Conservation (phyloP, 2,113 vertebrate genomes). For the Gadus macrocephalus region DNA sequence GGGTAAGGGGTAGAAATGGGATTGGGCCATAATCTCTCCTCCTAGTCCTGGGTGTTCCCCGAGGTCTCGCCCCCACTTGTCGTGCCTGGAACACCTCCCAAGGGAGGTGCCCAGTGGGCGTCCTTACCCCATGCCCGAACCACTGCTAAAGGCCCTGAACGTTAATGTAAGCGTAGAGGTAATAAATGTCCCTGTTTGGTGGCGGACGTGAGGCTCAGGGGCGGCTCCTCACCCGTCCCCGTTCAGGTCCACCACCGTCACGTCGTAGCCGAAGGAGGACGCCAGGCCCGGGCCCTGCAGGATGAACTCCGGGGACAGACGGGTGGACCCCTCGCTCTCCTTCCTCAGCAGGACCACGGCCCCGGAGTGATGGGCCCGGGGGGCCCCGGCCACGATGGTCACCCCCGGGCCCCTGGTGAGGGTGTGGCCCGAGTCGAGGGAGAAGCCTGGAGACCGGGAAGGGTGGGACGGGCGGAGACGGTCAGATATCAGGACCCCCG, state of each 20-base stretch:
- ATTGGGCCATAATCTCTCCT: no score
- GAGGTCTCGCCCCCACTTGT: no score
- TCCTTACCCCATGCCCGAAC: no score
- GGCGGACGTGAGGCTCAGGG: not conserved
- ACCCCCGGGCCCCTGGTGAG: slow-evolving; percentile 78
- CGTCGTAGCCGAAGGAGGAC: slow-evolving; percentile 94
- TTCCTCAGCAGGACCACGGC: slow-evolving; percentile 87
- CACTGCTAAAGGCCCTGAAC: no score
- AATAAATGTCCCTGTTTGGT: no score
- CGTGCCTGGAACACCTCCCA: no score
- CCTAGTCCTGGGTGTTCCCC: no score
- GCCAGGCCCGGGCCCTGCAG: slow-evolving; percentile 88
- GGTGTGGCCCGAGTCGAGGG: slow-evolving; percentile 87
- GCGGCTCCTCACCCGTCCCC: slow-evolving; percentile 78
- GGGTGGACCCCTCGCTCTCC: slow-evolving; percentile 62
- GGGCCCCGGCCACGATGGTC: slow-evolving; percentile 93
- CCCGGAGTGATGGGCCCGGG: slow-evolving; percentile 91
- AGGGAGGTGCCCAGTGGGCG: no score
- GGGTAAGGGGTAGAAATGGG: no score
- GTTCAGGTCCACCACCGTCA: slow-evolving; percentile 93
- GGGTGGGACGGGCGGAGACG: not conserved
- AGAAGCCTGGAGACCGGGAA: slow-evolving; percentile 79
- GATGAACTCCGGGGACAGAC: slow-evolving; percentile 77
- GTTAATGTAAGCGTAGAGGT: no score
- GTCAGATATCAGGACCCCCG: not conserved